Conservation (phyloP, 1,140 invertebrate species). For the Zaprionus ghesquierei region DNA sequence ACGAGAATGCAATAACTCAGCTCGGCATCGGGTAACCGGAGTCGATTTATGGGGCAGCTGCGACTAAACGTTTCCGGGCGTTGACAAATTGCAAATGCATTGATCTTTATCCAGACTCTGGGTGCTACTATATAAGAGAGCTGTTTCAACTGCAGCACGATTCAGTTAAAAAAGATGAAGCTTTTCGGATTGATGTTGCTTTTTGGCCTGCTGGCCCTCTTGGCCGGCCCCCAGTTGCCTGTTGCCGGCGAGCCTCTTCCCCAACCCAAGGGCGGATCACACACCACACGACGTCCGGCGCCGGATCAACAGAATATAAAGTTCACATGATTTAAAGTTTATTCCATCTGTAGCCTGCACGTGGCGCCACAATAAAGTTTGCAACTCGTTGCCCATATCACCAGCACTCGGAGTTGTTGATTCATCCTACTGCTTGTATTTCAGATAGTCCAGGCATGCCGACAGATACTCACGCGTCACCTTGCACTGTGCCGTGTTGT, state of each 20-base stretch:
- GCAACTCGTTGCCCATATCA: background rate
- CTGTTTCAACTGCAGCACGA: background rate
- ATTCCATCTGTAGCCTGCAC: background rate
- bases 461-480: conserved; percentile 39
- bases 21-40: background rate
- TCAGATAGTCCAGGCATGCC: conserved; percentile 43
- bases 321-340: background rate
- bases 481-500: conserved; percentile 37
- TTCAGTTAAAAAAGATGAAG: background rate
- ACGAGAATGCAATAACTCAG: background rate
- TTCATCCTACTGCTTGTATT: conserved; percentile 30
- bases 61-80: background rate
- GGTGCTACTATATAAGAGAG: background rate
- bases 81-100: background rate
- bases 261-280: background rate
- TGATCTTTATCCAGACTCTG: background rate
- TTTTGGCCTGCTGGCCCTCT: background rate
- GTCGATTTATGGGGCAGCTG: background rate
- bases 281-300: background rate
- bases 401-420: background rate
- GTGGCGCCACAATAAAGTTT: conserved; percentile 9
- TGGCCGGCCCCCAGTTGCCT: background rate
- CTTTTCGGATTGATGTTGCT: background rate
- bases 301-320: background rate
- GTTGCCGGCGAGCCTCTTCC: background rate